Percentiles rank a stretch among this genome's conserved stretches.
These are phyloP conservation scores for Euphydryas editha DNA, from an alignment of 2,888 invertebrate species.

Conservation along the genomic window DNA sequence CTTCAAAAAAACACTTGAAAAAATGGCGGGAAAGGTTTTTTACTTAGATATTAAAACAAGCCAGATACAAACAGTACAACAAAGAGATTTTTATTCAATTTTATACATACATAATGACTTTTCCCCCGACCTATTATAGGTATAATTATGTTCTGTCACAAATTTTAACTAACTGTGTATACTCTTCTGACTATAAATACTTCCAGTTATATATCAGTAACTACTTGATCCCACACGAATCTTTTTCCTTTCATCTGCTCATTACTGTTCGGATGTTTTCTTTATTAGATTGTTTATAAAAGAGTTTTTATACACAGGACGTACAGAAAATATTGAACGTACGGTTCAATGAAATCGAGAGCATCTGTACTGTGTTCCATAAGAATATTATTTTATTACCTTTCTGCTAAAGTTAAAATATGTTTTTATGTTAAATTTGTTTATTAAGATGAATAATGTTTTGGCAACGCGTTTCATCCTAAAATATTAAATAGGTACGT, in stretches of 20 bases:
- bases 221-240: too few species aligned
- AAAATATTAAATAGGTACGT: not conserved
- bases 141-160: too few species aligned
- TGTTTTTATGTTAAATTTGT: not conserved
- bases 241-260: conserved; percentile 1
- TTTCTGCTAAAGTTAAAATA: not conserved
- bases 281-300: conserved; percentile 12
- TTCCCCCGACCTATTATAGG: too few species aligned
- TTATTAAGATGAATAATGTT: not conserved
- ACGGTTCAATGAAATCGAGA: not conserved
- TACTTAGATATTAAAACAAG: too few species aligned
- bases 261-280: not conserved
- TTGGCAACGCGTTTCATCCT: not conserved
- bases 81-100: too few species aligned
- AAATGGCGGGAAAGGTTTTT: too few species aligned
- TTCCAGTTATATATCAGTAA: not conserved
- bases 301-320: not conserved
- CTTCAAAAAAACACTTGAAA: too few species aligned
- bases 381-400: not conserved
- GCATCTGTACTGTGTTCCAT: not conserved
- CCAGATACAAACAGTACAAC: too few species aligned
- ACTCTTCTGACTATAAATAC: too few species aligned
- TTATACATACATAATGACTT: too few species aligned
- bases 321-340: not conserved
- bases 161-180: too few species aligned